phyloP scores from a whole-genome alignment of 1,140 invertebrate species.

The Andrena cerasifolii region DNA sequence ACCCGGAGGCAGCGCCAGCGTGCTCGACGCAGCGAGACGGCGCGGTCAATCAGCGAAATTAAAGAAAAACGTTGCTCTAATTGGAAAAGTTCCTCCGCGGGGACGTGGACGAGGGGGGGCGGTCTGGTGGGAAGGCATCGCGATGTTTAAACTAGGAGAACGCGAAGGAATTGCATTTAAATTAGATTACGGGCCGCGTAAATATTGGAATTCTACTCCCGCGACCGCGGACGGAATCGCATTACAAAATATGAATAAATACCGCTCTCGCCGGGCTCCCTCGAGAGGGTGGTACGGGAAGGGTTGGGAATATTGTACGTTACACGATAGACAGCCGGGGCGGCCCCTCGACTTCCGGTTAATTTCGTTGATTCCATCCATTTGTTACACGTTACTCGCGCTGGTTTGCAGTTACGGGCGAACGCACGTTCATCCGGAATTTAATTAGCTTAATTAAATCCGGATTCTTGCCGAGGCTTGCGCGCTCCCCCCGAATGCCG shows the following conservation, averaged over 20 bases:
- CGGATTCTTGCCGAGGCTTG: constrained; percentile 27
- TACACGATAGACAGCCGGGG: neutral
- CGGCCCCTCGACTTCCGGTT: constrained; percentile 23
- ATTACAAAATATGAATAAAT: constrained; percentile 49
- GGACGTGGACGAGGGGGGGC: too few species aligned
- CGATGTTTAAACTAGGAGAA: constrained; percentile 24
- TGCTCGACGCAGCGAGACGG: too few species aligned
- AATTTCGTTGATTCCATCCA: constrained; percentile 33
- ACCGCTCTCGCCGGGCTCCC: neutral
- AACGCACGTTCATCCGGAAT: constrained; percentile 45
- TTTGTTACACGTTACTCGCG: constrained; percentile 34
- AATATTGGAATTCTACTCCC: constrained; percentile 42
- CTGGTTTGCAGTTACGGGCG: neutral
- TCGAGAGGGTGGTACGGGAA: too few species aligned
- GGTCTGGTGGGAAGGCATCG: too few species aligned
- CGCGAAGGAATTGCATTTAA: constrained; percentile 39
- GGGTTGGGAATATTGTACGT: constrained; percentile 18
- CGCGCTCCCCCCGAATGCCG: neutral
- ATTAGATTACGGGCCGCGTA: constrained; percentile 40
- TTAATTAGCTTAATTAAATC: constrained; percentile 67
- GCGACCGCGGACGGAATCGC: constrained; percentile 17
- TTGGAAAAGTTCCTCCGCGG: constrained; percentile 34
- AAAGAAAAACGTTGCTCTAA: constrained; percentile 30
- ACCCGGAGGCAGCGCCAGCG: too few species aligned
- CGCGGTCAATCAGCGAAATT: constrained; percentile 35